Evolutionary conservation across 2,888 invertebrate genomes (phyloP), one percentile per base, ranked within the genome.

Genomic region (Eristalis pertinax): DNA sequence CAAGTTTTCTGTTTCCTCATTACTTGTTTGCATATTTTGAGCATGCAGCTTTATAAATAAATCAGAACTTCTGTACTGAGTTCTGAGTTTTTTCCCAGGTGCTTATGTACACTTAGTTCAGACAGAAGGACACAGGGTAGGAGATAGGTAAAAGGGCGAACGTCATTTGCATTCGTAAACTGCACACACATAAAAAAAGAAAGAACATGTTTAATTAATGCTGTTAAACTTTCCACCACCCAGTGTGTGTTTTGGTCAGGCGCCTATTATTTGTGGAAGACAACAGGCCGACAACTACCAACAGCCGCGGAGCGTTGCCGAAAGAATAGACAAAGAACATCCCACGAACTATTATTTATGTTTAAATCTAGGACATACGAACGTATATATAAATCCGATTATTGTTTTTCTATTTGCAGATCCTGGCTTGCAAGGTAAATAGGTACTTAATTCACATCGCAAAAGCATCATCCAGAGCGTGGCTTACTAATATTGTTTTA

Each of bases 341-440:
- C 64, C 4, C 15, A 73, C 69, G 50, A 60, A 70, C 74, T 75
- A 64, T 35, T 76, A 68, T 83, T 65, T 74, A 74, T 65, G 50
- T 78, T 75, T 56, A 63, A 63, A 63, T 8, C 35, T 60, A 77
- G 74, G 82, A 50, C 8, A 77, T 56, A 41, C 11, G 50, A 63
- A 62, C 56, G 60, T 50, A 70, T 69, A 70, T 69, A 68, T 80
- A 81, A 77, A 73, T 41, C 58, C 15, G 50, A 81, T 64, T 64
- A 72, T 50, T 78, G 10, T 77, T 85, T 82, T 78, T 85, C 69
- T 85, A 85, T 82, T 85, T 85, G 4, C 85, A 85, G 85, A 85
- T 85, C 69, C 82, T 85, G 85, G 69, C 85, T 85, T 85, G 85
- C 82, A 85, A 85, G 85, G 85, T 85, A 85, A 85, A 85, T 85